phyloP scores from a whole-genome alignment of 2,888 invertebrate species.

The Ectemnius lituratus region DNA sequence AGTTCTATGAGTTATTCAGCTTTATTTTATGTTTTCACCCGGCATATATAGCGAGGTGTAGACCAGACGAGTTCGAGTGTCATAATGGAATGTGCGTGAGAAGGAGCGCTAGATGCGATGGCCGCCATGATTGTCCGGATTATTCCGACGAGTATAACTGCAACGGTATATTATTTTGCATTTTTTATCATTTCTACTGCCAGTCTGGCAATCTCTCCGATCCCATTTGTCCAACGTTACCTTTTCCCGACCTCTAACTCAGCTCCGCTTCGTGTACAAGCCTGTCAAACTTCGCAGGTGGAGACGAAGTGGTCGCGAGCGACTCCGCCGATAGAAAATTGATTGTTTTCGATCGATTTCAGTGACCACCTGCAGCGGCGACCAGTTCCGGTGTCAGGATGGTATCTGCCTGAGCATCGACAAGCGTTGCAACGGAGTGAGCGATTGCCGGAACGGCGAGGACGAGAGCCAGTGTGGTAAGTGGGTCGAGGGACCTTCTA shows the following conservation, averaged over 20 bases:
- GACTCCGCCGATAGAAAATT: neutral
- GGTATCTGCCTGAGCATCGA: conserved; percentile 79
- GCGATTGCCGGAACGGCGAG: conserved; percentile 80
- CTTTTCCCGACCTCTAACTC: conserved; percentile 4
- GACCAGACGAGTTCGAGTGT: conserved; percentile 80
- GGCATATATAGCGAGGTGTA: conserved; percentile 72
- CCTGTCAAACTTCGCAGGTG: neutral
- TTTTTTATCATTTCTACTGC: conserved; percentile 18
- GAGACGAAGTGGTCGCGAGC: too few species aligned
- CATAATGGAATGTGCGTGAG: conserved; percentile 80
- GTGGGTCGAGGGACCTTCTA: conserved; percentile 44
- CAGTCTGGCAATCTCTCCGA: too few species aligned
- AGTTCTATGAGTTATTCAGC: too few species aligned
- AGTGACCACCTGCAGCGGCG: conserved; percentile 77
- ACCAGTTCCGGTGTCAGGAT: conserved; percentile 81
- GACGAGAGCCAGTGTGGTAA: conserved; percentile 80
- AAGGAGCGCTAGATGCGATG: conserved; percentile 76
- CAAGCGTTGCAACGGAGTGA: conserved; percentile 79
- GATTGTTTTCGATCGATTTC: neutral
- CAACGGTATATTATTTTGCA: conserved; percentile 64
- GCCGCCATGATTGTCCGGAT: conserved; percentile 80
- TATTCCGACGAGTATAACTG: conserved; percentile 82
- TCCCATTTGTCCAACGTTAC: neutral
- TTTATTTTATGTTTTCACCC: neutral
- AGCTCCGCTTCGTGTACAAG: neutral